Percentiles rank a stretch among this genome's conserved stretches.
Conservation (phyloP, 92 coral and sea anemone genomes). For the Epizoanthus fatuus region DNA sequence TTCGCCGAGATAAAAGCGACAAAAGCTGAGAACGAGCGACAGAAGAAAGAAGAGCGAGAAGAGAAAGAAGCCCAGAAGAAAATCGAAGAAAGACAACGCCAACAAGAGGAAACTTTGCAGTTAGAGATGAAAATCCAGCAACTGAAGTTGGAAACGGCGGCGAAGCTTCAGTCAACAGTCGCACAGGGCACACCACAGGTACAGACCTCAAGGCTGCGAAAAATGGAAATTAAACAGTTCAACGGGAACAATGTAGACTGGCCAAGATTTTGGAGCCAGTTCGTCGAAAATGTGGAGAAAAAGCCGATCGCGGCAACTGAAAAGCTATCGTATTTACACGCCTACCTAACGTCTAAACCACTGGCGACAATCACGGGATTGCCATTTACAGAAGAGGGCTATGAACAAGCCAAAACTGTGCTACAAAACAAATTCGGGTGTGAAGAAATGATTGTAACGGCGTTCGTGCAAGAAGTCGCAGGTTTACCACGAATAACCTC, state of each 20-base stretch:
- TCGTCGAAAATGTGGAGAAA: slow-evolving; percentile 42
- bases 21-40: too few species aligned
- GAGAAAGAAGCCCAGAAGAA: not conserved
- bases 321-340: slow-evolving; percentile 19
- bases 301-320: slow-evolving; percentile 12
- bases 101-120: not conserved
- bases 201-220: slow-evolving; percentile 38
- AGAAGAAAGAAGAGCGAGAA: too few species aligned
- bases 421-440: slow-evolving; percentile 37
- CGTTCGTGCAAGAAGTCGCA: slow-evolving; percentile 27
- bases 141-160: slow-evolving; percentile 11
- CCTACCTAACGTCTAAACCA: slow-evolving; percentile 20
- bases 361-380: slow-evolving; percentile 24
- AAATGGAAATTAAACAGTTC: slow-evolving; percentile 43
- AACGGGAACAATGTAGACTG: slow-evolving; percentile 35
- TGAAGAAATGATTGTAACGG: slow-evolving; percentile 28
- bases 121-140: slow-evolving; percentile 1
- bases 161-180: not conserved
- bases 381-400: slow-evolving; percentile 52
- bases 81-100: not conserved
- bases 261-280: slow-evolving; percentile 47
- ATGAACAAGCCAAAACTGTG: slow-evolving; percentile 29
- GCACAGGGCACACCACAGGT: slow-evolving; percentile 10
- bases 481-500: slow-evolving; percentile 49
- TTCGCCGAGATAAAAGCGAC: not conserved